phyloP scores from a whole-genome alignment of 2,888 invertebrate genomes.

The Mactromeris polynyma region DNA sequence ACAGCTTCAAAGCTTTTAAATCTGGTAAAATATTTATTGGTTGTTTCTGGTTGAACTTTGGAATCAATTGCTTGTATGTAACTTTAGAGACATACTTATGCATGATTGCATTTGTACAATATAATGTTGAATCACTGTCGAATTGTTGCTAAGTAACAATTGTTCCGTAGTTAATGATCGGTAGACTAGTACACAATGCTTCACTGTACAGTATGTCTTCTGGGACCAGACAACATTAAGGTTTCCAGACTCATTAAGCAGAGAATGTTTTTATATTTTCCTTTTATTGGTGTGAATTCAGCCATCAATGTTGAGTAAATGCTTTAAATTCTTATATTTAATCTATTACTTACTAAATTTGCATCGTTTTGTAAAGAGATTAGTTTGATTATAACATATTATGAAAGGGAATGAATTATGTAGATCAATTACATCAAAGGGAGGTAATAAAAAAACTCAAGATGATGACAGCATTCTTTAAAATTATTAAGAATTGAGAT shows the following conservation, averaged over 20 bases:
- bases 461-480: too few species aligned
- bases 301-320: too few species aligned
- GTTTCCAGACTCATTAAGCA: not conserved
- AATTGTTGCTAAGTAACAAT: constrained; percentile 10
- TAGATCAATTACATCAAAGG: too few species aligned
- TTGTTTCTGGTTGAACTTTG: not conserved
- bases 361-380: too few species aligned
- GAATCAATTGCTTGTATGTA: constrained; percentile 5
- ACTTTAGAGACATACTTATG: not conserved
- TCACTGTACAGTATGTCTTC: not conserved
- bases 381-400: too few species aligned
- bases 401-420: too few species aligned
- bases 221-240: not conserved
- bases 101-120: not conserved
- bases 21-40: constrained; percentile 10
- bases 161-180: constrained; percentile 1
- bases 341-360: too few species aligned
- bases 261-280: not conserved
- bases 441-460: too few species aligned
- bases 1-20: not conserved
- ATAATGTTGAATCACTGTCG: constrained; percentile 1
- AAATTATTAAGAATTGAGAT: too few species aligned
- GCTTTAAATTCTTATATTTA: too few species aligned
- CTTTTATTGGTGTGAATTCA: not conserved
- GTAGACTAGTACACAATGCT: not conserved